Evolutionary conservation across 2,113 vertebrate genomes (phyloP).

Genomic region (Oxyura jamaicensis): DNA sequence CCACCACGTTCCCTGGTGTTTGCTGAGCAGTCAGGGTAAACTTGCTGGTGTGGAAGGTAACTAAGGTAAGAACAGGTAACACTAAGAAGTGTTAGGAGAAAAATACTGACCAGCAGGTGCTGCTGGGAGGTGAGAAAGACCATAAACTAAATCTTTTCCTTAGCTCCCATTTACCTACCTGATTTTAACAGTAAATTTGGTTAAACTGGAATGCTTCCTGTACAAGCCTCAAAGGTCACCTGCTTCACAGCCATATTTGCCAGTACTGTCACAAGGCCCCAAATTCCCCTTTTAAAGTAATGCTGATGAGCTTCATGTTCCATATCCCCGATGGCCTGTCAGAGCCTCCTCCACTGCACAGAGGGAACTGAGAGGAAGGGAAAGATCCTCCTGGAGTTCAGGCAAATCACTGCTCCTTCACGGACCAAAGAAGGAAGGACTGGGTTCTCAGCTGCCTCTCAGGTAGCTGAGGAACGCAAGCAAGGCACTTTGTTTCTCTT

Average conservation of each 20-base stretch:
- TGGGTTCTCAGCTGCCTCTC: background rate
- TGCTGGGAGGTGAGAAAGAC: background rate
- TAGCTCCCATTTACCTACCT: background rate
- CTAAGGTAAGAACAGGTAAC: background rate
- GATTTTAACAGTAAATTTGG: background rate
- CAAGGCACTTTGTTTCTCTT: background rate
- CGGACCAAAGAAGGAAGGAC: background rate
- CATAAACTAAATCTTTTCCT: background rate
- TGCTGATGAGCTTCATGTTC: background rate
- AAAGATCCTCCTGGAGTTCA: background rate
- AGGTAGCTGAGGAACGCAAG: background rate
- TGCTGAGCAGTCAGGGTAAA: background rate
- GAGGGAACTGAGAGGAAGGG: background rate
- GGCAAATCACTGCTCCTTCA: background rate
- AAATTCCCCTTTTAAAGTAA: background rate
- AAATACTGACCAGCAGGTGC: background rate
- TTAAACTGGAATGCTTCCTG: background rate
- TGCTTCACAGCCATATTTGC: background rate
- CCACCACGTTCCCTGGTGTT: background rate
- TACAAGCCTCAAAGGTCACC: background rate
- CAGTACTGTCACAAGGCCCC: background rate
- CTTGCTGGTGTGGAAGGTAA: background rate
- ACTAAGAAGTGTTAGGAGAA: background rate
- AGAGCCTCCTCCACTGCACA: fast-evolving
- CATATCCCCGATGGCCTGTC: fast-evolving